A percentile compares a stretch with the other conserved stretches of the same genome.
phyloP scores from a whole-genome alignment of 2,797 vertebrate species.

The Hemitrygon akajei region DNA sequence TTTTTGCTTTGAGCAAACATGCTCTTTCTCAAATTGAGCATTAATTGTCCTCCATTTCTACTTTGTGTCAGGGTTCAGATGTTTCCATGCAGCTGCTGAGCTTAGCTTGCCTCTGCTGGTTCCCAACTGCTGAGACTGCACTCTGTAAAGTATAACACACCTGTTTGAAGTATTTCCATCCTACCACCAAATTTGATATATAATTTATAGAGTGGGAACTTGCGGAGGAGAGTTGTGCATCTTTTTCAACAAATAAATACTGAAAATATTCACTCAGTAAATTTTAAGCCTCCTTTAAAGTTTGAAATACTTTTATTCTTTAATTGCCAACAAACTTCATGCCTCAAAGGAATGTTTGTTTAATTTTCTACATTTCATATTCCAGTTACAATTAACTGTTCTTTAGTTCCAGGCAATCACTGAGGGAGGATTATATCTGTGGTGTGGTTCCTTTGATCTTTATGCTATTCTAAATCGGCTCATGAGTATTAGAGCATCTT shows the following conservation, averaged over 20 bases:
- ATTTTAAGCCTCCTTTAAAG: background rate
- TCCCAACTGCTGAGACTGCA: background rate
- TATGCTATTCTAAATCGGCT: background rate
- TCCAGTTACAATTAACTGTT: background rate
- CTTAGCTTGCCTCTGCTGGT: background rate
- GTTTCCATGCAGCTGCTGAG: background rate
- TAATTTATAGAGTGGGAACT: constrained; percentile 14
- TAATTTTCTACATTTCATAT: background rate
- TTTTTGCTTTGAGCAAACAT: background rate
- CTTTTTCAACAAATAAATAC: background rate
- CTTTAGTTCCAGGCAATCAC: background rate
- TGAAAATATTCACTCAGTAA: background rate
- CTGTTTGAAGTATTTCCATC: background rate
- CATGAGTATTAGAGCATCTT: background rate
- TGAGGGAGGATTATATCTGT: background rate
- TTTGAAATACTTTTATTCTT: background rate
- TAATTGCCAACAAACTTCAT: background rate
- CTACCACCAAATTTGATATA: background rate
- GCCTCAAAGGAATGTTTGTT: background rate
- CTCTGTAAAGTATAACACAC: background rate
- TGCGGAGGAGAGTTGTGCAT: background rate
- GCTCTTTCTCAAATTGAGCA: background rate
- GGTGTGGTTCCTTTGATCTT: constrained; percentile 19
- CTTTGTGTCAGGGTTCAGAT: background rate
- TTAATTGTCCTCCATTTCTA: background rate